These are phyloP conservation scores for Gyps fulvus DNA, from an alignment of 2,113 vertebrate genomes.

Conservation along the genomic window DNA sequence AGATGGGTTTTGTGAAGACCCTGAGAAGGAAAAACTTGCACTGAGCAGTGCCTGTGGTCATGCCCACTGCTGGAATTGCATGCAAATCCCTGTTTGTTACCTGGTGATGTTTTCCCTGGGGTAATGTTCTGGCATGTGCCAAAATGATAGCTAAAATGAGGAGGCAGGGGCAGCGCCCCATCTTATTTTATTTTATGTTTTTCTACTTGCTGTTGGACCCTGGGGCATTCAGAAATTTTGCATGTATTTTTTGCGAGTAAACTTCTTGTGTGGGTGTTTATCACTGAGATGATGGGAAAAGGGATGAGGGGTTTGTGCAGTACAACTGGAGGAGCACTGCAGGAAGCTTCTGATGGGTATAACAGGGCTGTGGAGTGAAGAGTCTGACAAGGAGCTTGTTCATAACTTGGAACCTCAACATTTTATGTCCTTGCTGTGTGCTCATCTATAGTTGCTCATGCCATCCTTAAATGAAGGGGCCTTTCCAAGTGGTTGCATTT, in stretches of 20 bases:
- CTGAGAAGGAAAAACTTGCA: not conserved
- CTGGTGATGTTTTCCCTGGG: not conserved
- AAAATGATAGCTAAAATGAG: conserved; percentile 34
- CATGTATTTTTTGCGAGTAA: conserved; percentile 9
- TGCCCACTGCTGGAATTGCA: not conserved
- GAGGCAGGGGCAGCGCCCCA: not conserved
- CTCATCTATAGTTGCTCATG: not conserved
- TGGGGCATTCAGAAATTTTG: conserved; percentile 25
- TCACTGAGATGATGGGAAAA: not conserved
- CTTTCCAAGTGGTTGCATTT: not conserved
- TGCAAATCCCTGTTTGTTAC: conserved; percentile 37
- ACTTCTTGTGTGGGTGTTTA: conserved; percentile 18
- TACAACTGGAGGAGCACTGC: not conserved
- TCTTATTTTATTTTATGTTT: not conserved
- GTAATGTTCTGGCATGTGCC: conserved; percentile 32
- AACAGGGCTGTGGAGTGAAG: not conserved
- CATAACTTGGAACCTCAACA: not conserved
- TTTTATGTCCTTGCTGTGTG: not conserved
- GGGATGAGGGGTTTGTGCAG: not conserved
- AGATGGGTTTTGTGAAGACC: not conserved
- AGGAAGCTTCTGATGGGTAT: not conserved
- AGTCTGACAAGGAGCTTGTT: not conserved
- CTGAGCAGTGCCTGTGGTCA: not conserved
- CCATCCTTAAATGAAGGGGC: not conserved
- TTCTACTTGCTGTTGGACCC: not conserved